Evolutionary conservation across 2,888 invertebrate species (phyloP).

Genomic region (Amiota minor): DNA sequence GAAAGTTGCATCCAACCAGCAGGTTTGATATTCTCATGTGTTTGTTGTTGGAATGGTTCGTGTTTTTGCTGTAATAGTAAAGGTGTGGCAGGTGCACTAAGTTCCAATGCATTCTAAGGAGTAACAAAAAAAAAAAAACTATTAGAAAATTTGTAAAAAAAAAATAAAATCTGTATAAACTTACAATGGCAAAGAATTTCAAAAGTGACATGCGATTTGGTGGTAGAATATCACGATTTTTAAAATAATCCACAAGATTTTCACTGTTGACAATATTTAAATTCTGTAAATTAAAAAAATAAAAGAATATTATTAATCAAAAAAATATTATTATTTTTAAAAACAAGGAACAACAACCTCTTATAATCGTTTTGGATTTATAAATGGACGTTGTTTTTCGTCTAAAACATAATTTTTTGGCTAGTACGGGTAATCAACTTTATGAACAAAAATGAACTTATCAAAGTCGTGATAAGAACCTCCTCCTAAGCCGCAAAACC

Average conservation of each 20-base stretch:
- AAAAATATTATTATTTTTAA: slow-evolving; percentile 13
- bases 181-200: slow-evolving; percentile 87
- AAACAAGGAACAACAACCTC: slow-evolving; percentile 1
- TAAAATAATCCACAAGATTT: slow-evolving; percentile 67
- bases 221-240: slow-evolving; percentile 61
- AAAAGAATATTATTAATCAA: slow-evolving; percentile 6
- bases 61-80: slow-evolving; percentile 84
- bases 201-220: slow-evolving; percentile 74
- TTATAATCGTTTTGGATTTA: no score
- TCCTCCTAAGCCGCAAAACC: no score
- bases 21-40: slow-evolving; percentile 66
- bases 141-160: neutral
- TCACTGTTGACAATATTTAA: slow-evolving; percentile 63
- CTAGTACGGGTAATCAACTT: no score
- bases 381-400: no score
- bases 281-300: slow-evolving; percentile 59
- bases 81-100: slow-evolving; percentile 92
- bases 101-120: slow-evolving; percentile 90
- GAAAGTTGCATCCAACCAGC: slow-evolving; percentile 90
- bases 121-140: neutral
- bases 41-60: slow-evolving; percentile 76
- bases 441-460: no score
- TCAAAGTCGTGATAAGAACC: no score
- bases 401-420: no score
- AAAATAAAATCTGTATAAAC: slow-evolving; percentile 70